Conservation (phyloP, 1,140 invertebrate species). For the Streblospio benedicti region DNA sequence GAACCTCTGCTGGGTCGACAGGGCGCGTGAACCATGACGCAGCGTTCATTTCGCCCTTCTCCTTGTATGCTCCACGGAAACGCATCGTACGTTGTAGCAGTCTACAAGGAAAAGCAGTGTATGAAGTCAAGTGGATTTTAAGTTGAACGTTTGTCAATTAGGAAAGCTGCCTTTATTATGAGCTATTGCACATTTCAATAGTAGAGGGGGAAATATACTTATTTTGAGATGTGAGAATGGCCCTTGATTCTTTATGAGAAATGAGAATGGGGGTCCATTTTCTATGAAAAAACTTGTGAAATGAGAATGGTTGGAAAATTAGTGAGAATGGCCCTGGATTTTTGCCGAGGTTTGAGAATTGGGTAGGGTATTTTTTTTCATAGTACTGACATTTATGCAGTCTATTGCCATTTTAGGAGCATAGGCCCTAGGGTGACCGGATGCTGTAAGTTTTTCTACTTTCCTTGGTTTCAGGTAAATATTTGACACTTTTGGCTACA, state of each 20-base stretch:
- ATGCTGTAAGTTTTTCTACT: too few relatives aligned
- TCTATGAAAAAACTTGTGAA: too few relatives aligned
- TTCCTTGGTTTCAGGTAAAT: too few relatives aligned
- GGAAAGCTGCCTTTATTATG: background rate
- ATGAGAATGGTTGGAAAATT: too few relatives aligned
- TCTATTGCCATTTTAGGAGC: too few relatives aligned
- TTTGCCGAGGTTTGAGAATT: too few relatives aligned
- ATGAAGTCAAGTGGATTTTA: background rate
- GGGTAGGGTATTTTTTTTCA: too few relatives aligned
- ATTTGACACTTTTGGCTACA: background rate
- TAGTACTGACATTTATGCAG: too few relatives aligned
- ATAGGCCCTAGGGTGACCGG: too few relatives aligned
- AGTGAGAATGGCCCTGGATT: too few relatives aligned
- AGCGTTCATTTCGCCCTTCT: slow-evolving; percentile 42
- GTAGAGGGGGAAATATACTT: background rate
- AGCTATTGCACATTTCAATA: background rate
- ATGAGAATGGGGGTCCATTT: too few relatives aligned
- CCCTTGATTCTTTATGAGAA: background rate
- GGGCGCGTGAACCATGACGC: slow-evolving; percentile 45
- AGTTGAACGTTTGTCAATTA: background rate
- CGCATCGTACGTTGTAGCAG: slow-evolving; percentile 37
- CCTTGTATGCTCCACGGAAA: slow-evolving; percentile 37
- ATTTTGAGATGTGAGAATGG: background rate
- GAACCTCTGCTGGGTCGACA: slow-evolving; percentile 52
- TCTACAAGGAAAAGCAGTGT: slow-evolving; percentile 24